phyloP scores from a whole-genome alignment of 2,797 vertebrate genomes.

The Orientallactaga sibirica region DNA sequence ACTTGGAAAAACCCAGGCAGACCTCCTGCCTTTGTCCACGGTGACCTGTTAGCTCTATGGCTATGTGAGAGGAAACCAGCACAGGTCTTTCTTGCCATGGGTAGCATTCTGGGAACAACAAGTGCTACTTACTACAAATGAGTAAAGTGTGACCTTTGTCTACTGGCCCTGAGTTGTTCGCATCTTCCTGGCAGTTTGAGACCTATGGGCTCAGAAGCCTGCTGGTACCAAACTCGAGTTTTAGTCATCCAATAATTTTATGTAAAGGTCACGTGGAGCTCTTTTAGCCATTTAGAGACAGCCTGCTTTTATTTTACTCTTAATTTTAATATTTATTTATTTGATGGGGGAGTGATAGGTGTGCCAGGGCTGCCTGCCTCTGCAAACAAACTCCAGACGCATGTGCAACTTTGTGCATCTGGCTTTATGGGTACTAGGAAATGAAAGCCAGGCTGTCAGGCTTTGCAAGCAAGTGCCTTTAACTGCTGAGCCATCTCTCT shows the following conservation, averaged over 20 bases:
- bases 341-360: too few species aligned
- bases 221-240: background rate
- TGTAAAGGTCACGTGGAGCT: background rate
- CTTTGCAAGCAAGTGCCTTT: too few species aligned
- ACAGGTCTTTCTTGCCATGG: background rate
- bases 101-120: background rate
- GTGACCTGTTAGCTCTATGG: background rate
- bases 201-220: background rate
- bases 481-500: too few species aligned
- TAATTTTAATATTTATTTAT: too few species aligned
- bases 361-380: too few species aligned
- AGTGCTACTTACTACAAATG: background rate
- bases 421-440: too few species aligned
- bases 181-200: background rate
- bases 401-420: too few species aligned
- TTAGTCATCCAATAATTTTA: background rate
- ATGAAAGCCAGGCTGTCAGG: too few species aligned
- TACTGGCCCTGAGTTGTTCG: background rate
- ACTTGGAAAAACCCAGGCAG: background rate
- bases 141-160: background rate
- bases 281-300: background rate
- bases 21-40: too few species aligned
- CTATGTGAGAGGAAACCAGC: background rate
- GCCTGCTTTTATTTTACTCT: background rate
- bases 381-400: too few species aligned